A percentile compares a stretch with the other conserved stretches of the same genome.
These are phyloP conservation scores for Tyria jacobaeae DNA, from an alignment of 2,888 invertebrate genomes.

Conservation along the genomic window DNA sequence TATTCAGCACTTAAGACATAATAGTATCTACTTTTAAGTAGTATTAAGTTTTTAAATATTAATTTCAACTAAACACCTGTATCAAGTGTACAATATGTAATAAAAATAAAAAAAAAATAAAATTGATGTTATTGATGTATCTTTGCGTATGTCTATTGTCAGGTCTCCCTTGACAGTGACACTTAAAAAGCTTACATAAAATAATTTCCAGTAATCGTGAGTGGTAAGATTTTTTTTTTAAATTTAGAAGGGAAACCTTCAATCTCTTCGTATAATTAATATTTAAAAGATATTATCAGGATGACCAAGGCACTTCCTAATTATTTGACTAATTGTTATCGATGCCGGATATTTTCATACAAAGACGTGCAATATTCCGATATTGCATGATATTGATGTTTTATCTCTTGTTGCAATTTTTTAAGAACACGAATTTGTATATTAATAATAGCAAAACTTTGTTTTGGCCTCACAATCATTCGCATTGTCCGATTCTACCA, in stretches of 20 bases:
- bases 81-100: too few species aligned
- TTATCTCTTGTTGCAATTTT: too few species aligned
- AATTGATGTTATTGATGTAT: not conserved
- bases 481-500: too few species aligned
- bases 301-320: not conserved
- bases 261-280: not conserved
- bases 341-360: not conserved
- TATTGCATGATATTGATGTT: too few species aligned
- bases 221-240: conserved; percentile 4
- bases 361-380: not conserved
- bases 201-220: conserved; percentile 25
- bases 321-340: not conserved
- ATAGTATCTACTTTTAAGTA: too few species aligned
- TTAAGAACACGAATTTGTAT: too few species aligned
- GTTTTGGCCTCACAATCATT: too few species aligned
- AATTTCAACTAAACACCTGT: too few species aligned
- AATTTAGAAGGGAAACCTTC: not conserved
- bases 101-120: too few species aligned
- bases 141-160: conserved; percentile 3
- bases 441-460: too few species aligned
- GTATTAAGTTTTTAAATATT: too few species aligned
- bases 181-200: conserved; percentile 12
- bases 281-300: not conserved
- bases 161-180: conserved; percentile 30
- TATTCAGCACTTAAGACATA: too few species aligned